Conservation (phyloP, 1,140 invertebrate species). For the Probaryconus sp. region DNA sequence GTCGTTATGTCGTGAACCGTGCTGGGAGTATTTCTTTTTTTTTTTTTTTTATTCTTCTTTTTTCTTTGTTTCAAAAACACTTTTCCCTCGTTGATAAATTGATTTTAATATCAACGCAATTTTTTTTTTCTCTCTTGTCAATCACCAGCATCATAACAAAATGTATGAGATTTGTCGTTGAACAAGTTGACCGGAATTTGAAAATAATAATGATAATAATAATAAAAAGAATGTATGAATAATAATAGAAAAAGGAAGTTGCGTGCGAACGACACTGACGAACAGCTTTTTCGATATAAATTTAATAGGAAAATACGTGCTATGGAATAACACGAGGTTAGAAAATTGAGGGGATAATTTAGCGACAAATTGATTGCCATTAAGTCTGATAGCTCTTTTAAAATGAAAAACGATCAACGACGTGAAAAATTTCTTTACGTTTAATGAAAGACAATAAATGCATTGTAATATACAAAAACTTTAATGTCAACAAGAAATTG, state of each 20-base stretch:
- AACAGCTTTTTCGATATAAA: constrained; percentile 27
- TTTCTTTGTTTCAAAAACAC: background rate
- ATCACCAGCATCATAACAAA: constrained; percentile 4
- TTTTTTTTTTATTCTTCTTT: background rate
- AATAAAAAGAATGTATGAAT: background rate
- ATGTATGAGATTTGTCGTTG: background rate
- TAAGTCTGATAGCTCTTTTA: constrained; percentile 7
- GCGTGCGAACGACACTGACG: constrained; percentile 31
- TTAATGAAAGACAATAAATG: too few species aligned
- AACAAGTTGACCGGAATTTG: background rate
- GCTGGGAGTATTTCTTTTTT: too few species aligned
- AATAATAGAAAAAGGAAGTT: constrained; percentile 13
- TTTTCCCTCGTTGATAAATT: background rate
- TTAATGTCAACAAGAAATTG: too few species aligned
- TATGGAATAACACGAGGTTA: constrained; percentile 6
- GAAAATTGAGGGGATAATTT: constrained; percentile 25
- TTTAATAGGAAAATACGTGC: constrained; percentile 1
- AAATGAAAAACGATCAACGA: too few species aligned
- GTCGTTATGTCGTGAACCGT: background rate
- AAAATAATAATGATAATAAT: constrained; percentile 10
- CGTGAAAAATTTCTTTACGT: too few species aligned
- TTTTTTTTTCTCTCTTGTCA: background rate
- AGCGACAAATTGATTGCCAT: constrained; percentile 12
- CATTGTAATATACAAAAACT: too few species aligned
- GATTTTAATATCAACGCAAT: constrained; percentile 1